phyloP scores from a whole-genome alignment of 2,888 invertebrate genomes.

The Cephalotes varians region DNA sequence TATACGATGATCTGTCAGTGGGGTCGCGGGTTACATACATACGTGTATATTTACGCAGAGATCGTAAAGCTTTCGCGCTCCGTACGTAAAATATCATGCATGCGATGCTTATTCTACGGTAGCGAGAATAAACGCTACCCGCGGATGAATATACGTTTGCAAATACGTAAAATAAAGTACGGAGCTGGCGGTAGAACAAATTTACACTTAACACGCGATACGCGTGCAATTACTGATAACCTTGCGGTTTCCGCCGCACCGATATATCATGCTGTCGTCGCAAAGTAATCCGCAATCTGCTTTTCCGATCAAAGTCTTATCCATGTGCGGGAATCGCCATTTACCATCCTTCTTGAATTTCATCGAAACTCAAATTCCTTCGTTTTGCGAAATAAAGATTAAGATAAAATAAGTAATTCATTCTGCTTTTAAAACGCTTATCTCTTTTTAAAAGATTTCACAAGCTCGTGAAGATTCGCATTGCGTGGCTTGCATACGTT shows the following conservation, averaged over 20 bases:
- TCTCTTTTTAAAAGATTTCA: background rate
- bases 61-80: background rate
- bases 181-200: conserved; percentile 16
- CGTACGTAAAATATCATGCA: background rate
- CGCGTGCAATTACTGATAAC: conserved; percentile 31
- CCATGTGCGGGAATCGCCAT: background rate
- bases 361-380: background rate
- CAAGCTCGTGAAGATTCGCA: background rate
- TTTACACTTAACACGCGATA: conserved; percentile 30
- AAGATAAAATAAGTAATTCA: background rate
- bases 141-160: background rate
- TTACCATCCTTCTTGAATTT: background rate
- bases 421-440: background rate
- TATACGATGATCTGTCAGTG: background rate
- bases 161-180: conserved; percentile 22
- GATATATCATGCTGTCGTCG: conserved; percentile 35
- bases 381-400: background rate
- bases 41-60: background rate
- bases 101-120: background rate
- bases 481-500: too few species aligned
- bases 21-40: background rate
- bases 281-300: background rate
- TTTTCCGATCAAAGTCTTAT: background rate
- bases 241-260: background rate
- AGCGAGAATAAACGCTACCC: conserved; percentile 3